phyloP scores from a whole-genome alignment of 2,797 vertebrate species.

The Pyrocephalus nanus region DNA sequence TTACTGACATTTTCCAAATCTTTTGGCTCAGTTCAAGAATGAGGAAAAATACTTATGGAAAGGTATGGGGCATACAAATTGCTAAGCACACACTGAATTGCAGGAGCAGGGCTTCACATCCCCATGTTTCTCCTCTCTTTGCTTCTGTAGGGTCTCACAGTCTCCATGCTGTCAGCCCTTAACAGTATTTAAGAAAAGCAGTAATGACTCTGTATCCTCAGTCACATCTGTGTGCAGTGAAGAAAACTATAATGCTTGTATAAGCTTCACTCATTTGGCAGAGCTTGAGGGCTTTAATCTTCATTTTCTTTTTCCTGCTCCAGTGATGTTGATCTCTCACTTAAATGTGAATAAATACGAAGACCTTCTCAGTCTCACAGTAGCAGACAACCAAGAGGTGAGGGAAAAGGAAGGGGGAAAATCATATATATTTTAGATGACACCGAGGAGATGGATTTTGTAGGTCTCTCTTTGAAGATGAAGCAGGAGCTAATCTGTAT shows the following conservation, averaged over 20 bases:
- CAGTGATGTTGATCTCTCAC: neutral
- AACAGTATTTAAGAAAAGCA: neutral
- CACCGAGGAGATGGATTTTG: neutral
- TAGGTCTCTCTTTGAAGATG: neutral
- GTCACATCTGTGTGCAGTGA: neutral
- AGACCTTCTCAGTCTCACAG: neutral
- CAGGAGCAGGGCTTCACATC: neutral
- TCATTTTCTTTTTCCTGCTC: neutral
- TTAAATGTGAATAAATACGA: neutral
- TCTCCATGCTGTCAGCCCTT: neutral
- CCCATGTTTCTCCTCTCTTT: neutral
- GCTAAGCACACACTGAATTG: accelerated
- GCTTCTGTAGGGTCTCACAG: neutral
- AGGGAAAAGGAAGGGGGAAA: neutral
- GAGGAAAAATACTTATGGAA: neutral
- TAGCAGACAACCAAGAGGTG: neutral
- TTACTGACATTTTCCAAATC: neutral
- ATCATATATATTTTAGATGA: neutral
- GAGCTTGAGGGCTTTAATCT: neutral
- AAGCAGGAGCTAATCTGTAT: neutral
- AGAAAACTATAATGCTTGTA: neutral
- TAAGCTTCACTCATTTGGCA: neutral
- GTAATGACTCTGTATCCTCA: neutral
- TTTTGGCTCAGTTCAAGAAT: neutral
- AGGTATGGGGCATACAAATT: neutral